These are phyloP conservation scores for Mesocentrotus franciscanus DNA, from an alignment of 53 echinoderm and acorn worm genomes.

Conservation along the genomic window DNA sequence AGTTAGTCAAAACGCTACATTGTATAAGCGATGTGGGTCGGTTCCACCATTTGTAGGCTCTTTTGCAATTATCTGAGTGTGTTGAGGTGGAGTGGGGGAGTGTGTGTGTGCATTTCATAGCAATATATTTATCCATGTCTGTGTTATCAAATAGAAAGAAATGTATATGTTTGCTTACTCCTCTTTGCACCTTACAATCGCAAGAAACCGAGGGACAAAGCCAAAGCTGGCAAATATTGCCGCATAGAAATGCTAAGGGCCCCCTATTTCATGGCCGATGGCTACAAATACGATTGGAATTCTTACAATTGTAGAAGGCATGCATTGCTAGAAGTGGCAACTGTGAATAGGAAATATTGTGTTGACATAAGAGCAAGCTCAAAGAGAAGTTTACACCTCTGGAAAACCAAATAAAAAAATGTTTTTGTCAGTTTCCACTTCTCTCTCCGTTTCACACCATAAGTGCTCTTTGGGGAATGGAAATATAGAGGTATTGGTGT, in stretches of 20 bases:
- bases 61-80: neutral
- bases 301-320: conserved; percentile 34
- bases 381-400: conserved; percentile 59
- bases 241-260: conserved; percentile 29
- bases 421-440: conserved; percentile 50
- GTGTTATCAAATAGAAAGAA: conserved; percentile 29
- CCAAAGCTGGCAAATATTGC: conserved; percentile 25
- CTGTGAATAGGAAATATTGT: conserved; percentile 28
- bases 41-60: neutral
- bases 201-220: conserved; percentile 48
- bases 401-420: conserved; percentile 12
- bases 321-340: conserved; percentile 42
- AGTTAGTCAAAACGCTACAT: conserved; percentile 1
- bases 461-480: neutral
- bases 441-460: conserved; percentile 5
- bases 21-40: conserved; percentile 17
- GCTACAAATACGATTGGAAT: conserved; percentile 53
- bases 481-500: conserved; percentile 50
- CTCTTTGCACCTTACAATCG: conserved; percentile 37
- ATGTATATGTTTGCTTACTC: conserved; percentile 34
- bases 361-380: conserved; percentile 32
- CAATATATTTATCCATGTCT: conserved; percentile 46
- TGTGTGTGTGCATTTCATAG: conserved; percentile 27
- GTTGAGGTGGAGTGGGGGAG: neutral
- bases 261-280: conserved; percentile 52